A percentile compares a stretch with the other conserved stretches of the same genome.
These are phyloP conservation scores for Holothuria leucospilota DNA, from an alignment of 53 echinoderm and acorn worm species.

Conservation along the genomic window DNA sequence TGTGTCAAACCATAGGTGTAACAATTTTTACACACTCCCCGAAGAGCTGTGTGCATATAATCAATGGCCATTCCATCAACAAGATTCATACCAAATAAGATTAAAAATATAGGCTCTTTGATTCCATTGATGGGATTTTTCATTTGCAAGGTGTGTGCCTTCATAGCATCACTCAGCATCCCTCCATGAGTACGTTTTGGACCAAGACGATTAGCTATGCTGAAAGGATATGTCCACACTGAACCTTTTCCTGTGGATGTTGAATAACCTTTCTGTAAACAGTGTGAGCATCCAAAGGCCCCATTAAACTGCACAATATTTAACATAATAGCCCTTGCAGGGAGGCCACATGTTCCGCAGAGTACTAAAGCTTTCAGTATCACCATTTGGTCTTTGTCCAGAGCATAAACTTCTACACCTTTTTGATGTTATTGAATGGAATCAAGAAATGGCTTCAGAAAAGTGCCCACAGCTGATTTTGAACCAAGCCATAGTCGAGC, in stretches of 20 bases:
- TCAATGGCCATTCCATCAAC: slow-evolving; percentile 29
- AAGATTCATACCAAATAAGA: too few relatives aligned
- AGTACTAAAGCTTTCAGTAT: neutral
- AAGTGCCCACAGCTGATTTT: neutral
- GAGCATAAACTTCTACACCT: neutral
- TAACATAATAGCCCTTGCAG: slow-evolving; percentile 14
- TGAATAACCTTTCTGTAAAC: slow-evolving; percentile 25
- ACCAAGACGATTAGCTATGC: neutral
- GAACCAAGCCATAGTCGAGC: slow-evolving; percentile 4
- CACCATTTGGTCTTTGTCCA: neutral
- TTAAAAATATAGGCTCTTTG: too few relatives aligned
- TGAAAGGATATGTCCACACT: slow-evolving; percentile 56
- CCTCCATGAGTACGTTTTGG: slow-evolving; percentile 8
- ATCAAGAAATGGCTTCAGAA: neutral
- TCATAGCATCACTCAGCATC: neutral
- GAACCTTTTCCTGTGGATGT: slow-evolving; percentile 26
- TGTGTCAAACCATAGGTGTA: slow-evolving; percentile 56
- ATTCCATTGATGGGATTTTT: too few relatives aligned
- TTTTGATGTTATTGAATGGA: neutral
- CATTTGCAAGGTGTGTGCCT: too few relatives aligned
- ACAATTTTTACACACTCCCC: slow-evolving; percentile 37
- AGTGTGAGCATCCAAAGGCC: slow-evolving; percentile 47
- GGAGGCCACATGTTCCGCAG: slow-evolving; percentile 8
- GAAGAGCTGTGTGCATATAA: too few relatives aligned
- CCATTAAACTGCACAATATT: slow-evolving; percentile 54